Evolutionary conservation across 2,113 vertebrate genomes (phyloP).

Genomic region (Brachypodius melanocephalos): DNA sequence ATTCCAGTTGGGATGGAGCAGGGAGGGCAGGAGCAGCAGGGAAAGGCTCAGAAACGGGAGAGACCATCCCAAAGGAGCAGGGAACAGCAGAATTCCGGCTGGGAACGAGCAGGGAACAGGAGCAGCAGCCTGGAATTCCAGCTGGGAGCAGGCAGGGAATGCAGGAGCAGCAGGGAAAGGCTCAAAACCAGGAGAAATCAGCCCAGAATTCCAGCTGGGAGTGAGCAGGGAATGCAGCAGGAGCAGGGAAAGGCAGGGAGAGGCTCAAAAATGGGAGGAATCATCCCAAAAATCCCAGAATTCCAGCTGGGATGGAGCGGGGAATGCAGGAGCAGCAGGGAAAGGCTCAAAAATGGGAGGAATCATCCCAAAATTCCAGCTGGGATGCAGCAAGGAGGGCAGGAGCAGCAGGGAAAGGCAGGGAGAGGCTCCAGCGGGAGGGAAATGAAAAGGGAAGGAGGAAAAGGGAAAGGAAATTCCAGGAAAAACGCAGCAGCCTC

Average conservation of each 20-base stretch:
- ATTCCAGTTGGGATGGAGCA: fast-evolving
- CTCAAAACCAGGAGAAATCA: neutral
- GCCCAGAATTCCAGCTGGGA: neutral
- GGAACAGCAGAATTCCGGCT: no score
- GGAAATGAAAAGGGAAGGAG: neutral
- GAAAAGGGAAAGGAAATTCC: neutral
- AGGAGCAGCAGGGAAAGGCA: neutral
- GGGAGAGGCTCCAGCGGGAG: no score
- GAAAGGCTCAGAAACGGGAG: no score
- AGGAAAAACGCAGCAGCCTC: neutral
- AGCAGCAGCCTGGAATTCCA: neutral
- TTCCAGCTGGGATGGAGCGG: neutral
- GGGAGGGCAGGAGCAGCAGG: neutral
- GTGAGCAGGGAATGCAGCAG: neutral
- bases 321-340: neutral
- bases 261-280: no score
- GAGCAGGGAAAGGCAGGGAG: no score
- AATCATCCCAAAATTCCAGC: neutral
- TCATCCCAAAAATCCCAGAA: neutral
- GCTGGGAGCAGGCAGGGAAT: neutral
- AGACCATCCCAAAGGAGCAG: no score
- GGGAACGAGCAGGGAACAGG: no score
- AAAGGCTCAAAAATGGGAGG: neutral
- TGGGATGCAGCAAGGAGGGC: neutral
- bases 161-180: neutral